Conservation (phyloP, 2,113 vertebrate species). For the Gobius niger region DNA sequence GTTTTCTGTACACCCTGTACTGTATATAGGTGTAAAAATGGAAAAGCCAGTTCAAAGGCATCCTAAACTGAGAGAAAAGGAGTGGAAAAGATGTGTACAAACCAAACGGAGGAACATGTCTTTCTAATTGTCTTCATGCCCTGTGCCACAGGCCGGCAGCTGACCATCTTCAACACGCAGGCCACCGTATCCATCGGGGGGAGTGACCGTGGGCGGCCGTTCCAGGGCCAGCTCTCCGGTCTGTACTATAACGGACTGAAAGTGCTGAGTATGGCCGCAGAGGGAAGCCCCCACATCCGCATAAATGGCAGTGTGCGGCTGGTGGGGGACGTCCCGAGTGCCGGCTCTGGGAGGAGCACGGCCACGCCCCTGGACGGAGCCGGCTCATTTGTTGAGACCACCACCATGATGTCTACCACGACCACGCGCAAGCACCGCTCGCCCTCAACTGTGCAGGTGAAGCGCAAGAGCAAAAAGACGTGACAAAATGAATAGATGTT, state of each 20-base stretch:
- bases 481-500: no score
- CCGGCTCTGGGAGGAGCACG: conserved; percentile 87
- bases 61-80: neutral
- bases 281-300: conserved; percentile 91
- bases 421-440: conserved; percentile 95
- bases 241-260: conserved; percentile 98
- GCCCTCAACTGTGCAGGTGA: conserved; percentile 77
- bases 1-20: no score
- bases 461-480: neutral
- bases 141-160: conserved; percentile 84
- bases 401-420: conserved; percentile 96
- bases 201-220: conserved; percentile 88
- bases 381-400: conserved; percentile 94
- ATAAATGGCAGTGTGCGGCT: conserved; percentile 96
- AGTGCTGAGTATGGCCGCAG: conserved; percentile 95
- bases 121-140: neutral
- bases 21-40: no score
- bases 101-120: neutral
- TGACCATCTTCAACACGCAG: conserved; percentile 99
- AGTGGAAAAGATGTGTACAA: neutral
- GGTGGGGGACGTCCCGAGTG: conserved; percentile 90
- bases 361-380: conserved; percentile 93
- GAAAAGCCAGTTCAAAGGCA: no score
- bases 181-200: conserved; percentile 94
- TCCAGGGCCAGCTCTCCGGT: conserved; percentile 97